A percentile compares a stretch with the other conserved stretches of the same genome.
Conservation (phyloP, 53 echinoderm and acorn worm genomes). For the Hippasteria phrygiana region DNA sequence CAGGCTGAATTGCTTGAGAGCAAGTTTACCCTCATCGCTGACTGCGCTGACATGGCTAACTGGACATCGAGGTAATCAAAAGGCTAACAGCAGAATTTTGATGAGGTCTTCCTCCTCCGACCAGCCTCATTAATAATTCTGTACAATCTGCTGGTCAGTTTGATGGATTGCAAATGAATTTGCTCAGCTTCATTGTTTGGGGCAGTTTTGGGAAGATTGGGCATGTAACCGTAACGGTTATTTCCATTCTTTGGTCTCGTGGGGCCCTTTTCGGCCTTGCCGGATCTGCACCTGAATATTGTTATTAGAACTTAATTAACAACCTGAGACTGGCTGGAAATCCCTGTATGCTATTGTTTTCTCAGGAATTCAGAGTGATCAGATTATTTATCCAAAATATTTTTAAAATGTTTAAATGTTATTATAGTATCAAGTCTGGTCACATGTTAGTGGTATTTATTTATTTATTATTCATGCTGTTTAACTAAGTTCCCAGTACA, state of each 20-base stretch:
- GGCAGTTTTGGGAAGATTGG: neutral
- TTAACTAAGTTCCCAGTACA: no score
- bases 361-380: no score
- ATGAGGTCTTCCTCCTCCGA: no score
- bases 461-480: neutral
- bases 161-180: neutral
- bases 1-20: constrained; percentile 2
- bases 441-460: neutral
- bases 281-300: no score
- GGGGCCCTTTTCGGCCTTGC: neutral
- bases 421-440: no score
- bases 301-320: no score
- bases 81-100: neutral
- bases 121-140: neutral
- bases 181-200: neutral
- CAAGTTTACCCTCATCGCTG: constrained; percentile 9
- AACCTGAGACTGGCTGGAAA: no score
- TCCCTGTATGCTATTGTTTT: no score
- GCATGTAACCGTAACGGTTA: neutral
- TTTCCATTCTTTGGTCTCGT: neutral
- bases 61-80: constrained; percentile 28
- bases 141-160: neutral
- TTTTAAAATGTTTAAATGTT: no score
- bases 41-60: constrained; percentile 17
- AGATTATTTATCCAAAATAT: no score